phyloP scores from a whole-genome alignment of 2,113 vertebrate genomes.

The Antigone vipio region DNA sequence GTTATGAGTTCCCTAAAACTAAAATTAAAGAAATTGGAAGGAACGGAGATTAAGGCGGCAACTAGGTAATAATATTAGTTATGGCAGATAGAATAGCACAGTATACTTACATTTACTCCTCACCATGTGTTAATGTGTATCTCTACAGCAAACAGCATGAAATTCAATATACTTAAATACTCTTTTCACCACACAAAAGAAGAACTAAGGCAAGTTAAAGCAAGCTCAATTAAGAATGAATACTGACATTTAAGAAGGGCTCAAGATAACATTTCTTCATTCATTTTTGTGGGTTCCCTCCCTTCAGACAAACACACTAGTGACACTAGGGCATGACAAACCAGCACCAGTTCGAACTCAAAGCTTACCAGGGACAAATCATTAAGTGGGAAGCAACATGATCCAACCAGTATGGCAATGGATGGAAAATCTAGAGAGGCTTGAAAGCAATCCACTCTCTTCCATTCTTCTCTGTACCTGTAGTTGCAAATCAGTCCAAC shows the following conservation, averaged over 20 bases:
- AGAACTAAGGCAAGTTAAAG: background rate
- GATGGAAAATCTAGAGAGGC: background rate
- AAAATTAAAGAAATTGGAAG: background rate
- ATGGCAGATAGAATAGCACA: background rate
- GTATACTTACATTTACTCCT: background rate
- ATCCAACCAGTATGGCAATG: background rate
- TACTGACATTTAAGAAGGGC: background rate
- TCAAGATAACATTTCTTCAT: background rate
- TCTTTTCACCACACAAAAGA: background rate
- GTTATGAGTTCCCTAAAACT: rapidly evolving
- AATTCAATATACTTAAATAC: background rate
- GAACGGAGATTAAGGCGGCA: background rate
- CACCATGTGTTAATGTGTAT: background rate
- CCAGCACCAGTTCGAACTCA: background rate
- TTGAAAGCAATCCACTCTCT: background rate
- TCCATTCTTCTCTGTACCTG: background rate
- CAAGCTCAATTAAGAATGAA: background rate
- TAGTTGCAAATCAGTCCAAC: background rate
- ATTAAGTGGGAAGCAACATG: background rate
- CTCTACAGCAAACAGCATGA: background rate
- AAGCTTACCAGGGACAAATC: background rate
- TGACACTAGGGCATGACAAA: background rate
- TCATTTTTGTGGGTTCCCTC: background rate
- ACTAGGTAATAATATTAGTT: background rate
- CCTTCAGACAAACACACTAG: background rate